Conservation (phyloP, 1,140 invertebrate genomes). For the Calephelis virginiensis region DNA sequence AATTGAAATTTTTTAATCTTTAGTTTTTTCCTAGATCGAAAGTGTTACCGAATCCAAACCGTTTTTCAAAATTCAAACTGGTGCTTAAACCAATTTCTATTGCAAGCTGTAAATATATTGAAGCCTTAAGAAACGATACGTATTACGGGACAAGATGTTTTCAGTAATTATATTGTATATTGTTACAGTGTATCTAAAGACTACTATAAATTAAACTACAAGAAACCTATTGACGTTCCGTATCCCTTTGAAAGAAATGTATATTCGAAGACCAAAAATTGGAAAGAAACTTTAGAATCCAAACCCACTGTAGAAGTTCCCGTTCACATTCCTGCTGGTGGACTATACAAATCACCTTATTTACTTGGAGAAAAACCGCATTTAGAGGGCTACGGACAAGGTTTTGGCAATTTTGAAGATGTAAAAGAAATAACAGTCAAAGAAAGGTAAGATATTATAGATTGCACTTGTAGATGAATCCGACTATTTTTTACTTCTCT, state of each 20-base stretch:
- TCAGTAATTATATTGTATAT: neutral
- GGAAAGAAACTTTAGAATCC: conserved; percentile 41
- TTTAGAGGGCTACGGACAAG: conserved; percentile 43
- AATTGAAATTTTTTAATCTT: too few species aligned
- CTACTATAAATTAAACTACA: conserved; percentile 38
- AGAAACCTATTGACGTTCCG: conserved; percentile 37
- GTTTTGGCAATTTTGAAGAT: conserved; percentile 34
- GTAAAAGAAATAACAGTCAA: conserved; percentile 45
- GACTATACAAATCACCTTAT: conserved; percentile 49
- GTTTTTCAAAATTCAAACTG: too few species aligned
- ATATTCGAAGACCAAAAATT: conserved; percentile 33
- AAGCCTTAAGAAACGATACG: too few species aligned
- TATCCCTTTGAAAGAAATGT: conserved; percentile 46
- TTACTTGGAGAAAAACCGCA: conserved; percentile 51
- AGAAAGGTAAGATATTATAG: conserved; percentile 43
- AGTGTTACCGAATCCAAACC: too few species aligned
- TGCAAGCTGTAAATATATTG: too few species aligned
- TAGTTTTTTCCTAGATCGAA: too few species aligned
- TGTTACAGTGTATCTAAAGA: conserved; percentile 41
- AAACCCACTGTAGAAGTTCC: conserved; percentile 51
- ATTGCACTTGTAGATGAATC: too few species aligned
- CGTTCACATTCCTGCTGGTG: conserved; percentile 52
- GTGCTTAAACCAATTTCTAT: too few species aligned
- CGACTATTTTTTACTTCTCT: too few species aligned
- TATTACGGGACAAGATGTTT: too few species aligned